Evolutionary conservation across 2,113 vertebrate species (phyloP).

Genomic region (Alethe castanea): DNA sequence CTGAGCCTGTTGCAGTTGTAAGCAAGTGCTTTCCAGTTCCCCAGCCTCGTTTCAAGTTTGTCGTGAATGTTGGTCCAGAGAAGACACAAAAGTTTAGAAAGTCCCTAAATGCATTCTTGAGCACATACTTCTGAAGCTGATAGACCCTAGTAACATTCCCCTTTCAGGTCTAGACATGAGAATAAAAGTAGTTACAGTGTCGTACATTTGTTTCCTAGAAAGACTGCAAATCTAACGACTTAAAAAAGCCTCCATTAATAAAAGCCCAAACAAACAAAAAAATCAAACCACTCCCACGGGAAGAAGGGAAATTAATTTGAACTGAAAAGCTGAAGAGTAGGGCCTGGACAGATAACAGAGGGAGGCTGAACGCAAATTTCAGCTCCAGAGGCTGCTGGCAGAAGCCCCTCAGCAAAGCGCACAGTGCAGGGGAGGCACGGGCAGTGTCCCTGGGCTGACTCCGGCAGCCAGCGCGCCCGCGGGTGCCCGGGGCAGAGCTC

Average conservation of each 20-base stretch:
- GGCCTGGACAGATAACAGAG: neutral
- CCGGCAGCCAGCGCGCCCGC: neutral
- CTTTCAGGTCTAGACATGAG: neutral
- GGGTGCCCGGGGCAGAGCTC: neutral
- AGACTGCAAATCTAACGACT: neutral
- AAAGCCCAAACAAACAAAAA: neutral
- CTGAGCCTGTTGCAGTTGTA: neutral
- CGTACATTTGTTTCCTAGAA: neutral
- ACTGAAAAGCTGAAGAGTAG: neutral
- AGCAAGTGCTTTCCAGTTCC: neutral
- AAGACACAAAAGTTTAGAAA: neutral
- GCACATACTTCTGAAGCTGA: neutral
- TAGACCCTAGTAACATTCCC: neutral
- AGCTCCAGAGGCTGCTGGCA: neutral
- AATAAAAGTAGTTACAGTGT: neutral
- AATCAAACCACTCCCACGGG: neutral
- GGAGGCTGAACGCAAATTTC: neutral
- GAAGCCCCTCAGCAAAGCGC: neutral
- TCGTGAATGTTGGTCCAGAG: neutral
- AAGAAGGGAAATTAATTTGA: neutral
- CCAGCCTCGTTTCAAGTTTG: neutral
- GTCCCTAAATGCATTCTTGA: neutral
- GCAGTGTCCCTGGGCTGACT: rapidly evolving
- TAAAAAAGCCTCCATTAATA: rapidly evolving
- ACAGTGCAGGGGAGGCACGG: neutral